phyloP scores from a whole-genome alignment of 2,113 vertebrate species.

The Urocolius indicus region DNA sequence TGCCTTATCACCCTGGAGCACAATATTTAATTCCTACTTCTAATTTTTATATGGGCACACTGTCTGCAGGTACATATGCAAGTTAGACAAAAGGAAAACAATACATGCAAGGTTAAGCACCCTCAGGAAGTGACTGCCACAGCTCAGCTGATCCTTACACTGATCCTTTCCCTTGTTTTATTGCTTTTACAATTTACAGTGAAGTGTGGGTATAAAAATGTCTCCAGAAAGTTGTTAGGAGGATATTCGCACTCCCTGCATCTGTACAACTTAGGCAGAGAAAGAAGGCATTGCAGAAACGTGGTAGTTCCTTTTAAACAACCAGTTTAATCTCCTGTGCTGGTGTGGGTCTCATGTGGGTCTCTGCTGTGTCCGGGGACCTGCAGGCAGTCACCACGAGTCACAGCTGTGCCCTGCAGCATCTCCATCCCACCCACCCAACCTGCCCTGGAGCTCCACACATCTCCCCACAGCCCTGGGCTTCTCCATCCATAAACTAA shows the following conservation, averaged over 20 bases:
- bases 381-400: background rate
- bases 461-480: fast-evolving
- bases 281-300: fast-evolving
- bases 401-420: background rate
- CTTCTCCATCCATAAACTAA: background rate
- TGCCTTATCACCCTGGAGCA: background rate
- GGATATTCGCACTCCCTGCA: background rate
- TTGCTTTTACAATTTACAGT: background rate
- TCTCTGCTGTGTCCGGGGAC: background rate
- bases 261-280: background rate
- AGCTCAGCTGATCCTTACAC: background rate
- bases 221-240: background rate
- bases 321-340: background rate
- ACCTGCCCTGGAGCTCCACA: background rate
- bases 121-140: background rate
- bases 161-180: background rate
- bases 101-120: background rate
- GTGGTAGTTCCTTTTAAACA: background rate
- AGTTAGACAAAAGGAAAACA: background rate
- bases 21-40: background rate
- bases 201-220: background rate
- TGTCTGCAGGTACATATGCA: background rate
- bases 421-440: background rate
- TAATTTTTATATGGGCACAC: background rate
- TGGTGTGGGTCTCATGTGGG: fast-evolving